Evolutionary conservation across 2,797 vertebrate species (phyloP).

Genomic region (Microctenopoma stevenorrisi): DNA sequence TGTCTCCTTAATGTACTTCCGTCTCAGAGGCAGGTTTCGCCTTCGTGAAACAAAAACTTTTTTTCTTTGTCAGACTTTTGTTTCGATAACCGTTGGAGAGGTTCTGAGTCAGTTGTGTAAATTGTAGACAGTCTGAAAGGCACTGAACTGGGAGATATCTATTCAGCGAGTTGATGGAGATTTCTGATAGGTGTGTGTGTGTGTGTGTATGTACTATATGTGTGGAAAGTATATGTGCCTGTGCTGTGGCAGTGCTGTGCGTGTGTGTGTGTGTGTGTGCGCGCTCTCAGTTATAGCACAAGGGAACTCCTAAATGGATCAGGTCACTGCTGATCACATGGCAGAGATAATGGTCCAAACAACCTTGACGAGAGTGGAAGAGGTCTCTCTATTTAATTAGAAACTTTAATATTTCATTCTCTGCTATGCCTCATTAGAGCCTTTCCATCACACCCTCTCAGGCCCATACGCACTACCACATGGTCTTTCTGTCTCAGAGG

Average conservation of each 20-base stretch:
- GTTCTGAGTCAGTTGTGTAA: slow-evolving; percentile 30
- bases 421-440: slow-evolving; percentile 83
- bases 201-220: slow-evolving; percentile 11
- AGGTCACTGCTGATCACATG: slow-evolving; percentile 82
- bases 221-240: slow-evolving; percentile 28
- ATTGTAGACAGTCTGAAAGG: slow-evolving; percentile 29
- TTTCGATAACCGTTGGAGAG: slow-evolving; percentile 43
- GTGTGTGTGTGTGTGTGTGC: not conserved
- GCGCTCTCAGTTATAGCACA: slow-evolving; percentile 62
- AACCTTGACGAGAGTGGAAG: slow-evolving; percentile 83
- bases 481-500: slow-evolving; percentile 59
- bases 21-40: slow-evolving; percentile 86
- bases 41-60: slow-evolving; percentile 83
- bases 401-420: slow-evolving; percentile 88
- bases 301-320: slow-evolving; percentile 75
- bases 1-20: slow-evolving; percentile 37
- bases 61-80: slow-evolving; percentile 25
- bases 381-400: slow-evolving; percentile 86
- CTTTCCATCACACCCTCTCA: slow-evolving; percentile 77
- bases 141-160: slow-evolving; percentile 38
- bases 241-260: not conserved
- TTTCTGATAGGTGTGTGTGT: slow-evolving; percentile 36
- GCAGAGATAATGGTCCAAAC: slow-evolving; percentile 85
- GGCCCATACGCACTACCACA: slow-evolving; percentile 56
- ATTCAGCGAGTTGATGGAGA: slow-evolving; percentile 44